Percentiles rank a stretch among this genome's conserved stretches.
phyloP scores from a whole-genome alignment of 2,888 invertebrate species.

The Tigriopus californicus region DNA sequence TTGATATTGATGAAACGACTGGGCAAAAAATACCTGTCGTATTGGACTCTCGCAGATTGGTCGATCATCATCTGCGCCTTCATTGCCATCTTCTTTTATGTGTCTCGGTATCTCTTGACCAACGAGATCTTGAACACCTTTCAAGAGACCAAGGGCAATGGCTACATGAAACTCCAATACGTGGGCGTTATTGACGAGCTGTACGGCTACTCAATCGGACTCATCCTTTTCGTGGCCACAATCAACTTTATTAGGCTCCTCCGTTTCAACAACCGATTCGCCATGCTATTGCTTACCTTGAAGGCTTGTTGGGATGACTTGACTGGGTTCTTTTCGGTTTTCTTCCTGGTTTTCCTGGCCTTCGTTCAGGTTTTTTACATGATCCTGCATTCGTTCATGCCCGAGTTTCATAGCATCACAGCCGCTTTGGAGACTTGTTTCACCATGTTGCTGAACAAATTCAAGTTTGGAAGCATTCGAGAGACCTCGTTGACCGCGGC shows the following conservation, averaged over 20 bases:
- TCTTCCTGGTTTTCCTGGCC: conserved; percentile 29
- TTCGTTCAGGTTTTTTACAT: conserved; percentile 25
- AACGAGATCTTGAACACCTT: conserved; percentile 27
- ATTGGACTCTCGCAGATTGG: conserved; percentile 2
- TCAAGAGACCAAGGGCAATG: conserved; percentile 27
- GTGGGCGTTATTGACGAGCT: conserved; percentile 19
- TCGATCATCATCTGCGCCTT: conserved; percentile 26
- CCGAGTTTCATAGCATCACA: conserved; percentile 24
- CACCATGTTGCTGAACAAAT: conserved; percentile 29
- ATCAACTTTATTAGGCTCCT: conserved; percentile 18
- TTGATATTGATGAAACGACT: conserved; percentile 24
- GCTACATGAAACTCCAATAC: conserved; percentile 25
- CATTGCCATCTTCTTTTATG: conserved; percentile 29
- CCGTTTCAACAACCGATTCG: conserved; percentile 17
- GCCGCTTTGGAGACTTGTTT: conserved; percentile 29
- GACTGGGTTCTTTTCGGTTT: conserved; percentile 26
- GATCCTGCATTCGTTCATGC: conserved; percentile 22
- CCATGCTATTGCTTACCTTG: conserved; percentile 22
- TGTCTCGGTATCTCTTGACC: conserved; percentile 25
- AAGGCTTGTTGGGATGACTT: conserved; percentile 22
- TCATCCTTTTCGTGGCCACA: conserved; percentile 18
- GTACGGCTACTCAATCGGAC: conserved; percentile 16
- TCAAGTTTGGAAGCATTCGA: conserved; percentile 27
- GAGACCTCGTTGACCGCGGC: conserved; percentile 21
- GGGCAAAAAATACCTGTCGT: conserved; percentile 18